Evolutionary conservation across 2,113 vertebrate genomes (phyloP).

Genomic region (Sander lucioperca): DNA sequence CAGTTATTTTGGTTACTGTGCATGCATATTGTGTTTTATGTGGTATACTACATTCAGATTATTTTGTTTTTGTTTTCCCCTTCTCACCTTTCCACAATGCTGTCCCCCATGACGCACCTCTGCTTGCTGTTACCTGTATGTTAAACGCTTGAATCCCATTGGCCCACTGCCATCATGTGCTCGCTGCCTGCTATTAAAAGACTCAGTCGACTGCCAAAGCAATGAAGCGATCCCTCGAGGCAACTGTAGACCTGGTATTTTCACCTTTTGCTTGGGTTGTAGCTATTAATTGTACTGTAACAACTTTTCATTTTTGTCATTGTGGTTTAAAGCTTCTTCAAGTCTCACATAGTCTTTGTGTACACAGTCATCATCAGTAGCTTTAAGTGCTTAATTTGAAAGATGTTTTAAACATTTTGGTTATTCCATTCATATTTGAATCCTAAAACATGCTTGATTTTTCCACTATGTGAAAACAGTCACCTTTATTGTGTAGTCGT

Average conservation of each 20-base stretch:
- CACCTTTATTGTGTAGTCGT: conserved; percentile 55
- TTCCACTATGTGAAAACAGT: conserved; percentile 52
- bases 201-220: conserved; percentile 99
- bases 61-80: conserved; percentile 91
- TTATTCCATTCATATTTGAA: conserved; percentile 60
- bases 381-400: conserved; percentile 55
- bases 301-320: conserved; percentile 72
- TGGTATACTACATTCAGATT: conserved; percentile 99
- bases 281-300: conserved; percentile 83
- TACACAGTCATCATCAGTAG: conserved; percentile 68
- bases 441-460: conserved; percentile 50
- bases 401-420: conserved; percentile 44
- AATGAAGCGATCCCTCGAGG: conserved; percentile 99
- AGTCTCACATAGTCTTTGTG: conserved; percentile 73
- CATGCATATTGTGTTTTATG: conserved; percentile 94
- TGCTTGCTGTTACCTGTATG: conserved; percentile 97
- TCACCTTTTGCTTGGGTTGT: conserved; percentile 99
- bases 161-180: conserved; percentile 99
- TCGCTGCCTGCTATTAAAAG: conserved; percentile 99
- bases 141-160: conserved; percentile 99
- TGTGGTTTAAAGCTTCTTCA: conserved; percentile 70
- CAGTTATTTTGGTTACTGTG: conserved; percentile 90
- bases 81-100: conserved; percentile 99
- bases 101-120: conserved; percentile 91
- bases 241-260: conserved; percentile 99